Conservation (phyloP, 35 echinoderm and acorn worm genomes). For the Chiridota heheva region DNA sequence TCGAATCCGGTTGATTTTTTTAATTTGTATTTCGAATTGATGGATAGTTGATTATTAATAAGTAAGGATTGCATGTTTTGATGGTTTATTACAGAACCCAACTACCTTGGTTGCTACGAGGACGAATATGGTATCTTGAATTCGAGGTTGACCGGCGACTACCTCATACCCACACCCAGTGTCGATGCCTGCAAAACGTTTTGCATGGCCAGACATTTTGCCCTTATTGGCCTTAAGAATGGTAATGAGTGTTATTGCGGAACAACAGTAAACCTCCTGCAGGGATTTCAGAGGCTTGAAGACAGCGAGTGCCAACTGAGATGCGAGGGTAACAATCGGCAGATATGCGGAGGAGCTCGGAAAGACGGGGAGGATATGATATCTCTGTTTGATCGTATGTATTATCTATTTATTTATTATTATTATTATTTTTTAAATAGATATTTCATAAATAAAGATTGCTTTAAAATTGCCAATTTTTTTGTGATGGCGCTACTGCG, state of each 20-base stretch:
- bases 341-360: constrained; percentile 66
- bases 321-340: constrained; percentile 47
- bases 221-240: constrained; percentile 58
- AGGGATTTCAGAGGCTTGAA: background rate
- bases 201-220: constrained; percentile 18
- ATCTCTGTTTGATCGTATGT: constrained; percentile 55
- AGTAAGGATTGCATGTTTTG: no score
- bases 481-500: background rate
- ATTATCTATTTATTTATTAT: background rate
- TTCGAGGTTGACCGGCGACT: constrained; percentile 36
- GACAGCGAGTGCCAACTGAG: constrained; percentile 65
- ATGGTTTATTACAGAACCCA: no score
- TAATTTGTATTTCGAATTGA: no score
- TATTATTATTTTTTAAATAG: background rate
- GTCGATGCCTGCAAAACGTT: constrained; percentile 44
- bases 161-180: constrained; percentile 7
- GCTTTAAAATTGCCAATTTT: background rate
- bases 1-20: no score
- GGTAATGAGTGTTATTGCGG: constrained; percentile 77
- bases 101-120: constrained; percentile 74
- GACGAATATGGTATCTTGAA: constrained; percentile 42
- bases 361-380: constrained; percentile 25
- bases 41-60: no score
- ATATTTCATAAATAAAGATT: background rate
- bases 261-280: background rate